phyloP scores from a whole-genome alignment of 1,140 invertebrate genomes.

The Drosophila pallidifrons region DNA sequence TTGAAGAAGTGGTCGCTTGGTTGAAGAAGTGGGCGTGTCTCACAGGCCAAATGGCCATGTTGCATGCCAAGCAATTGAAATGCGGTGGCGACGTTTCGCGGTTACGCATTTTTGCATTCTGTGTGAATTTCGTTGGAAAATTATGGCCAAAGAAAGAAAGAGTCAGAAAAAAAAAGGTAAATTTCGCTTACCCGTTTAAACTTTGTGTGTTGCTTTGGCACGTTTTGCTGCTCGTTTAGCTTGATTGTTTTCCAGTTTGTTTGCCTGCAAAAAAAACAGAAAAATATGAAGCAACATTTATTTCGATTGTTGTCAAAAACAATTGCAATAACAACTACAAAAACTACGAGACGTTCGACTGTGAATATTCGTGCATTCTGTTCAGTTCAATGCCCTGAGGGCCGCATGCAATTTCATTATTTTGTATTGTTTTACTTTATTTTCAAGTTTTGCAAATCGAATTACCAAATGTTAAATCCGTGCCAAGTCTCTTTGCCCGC shows the following conservation, averaged over 20 bases:
- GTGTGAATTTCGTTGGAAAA: slow-evolving; percentile 54
- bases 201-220: slow-evolving; percentile 60
- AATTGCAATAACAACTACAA: slow-evolving; percentile 15
- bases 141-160: background rate
- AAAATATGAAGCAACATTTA: slow-evolving; percentile 55
- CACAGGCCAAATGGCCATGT: slow-evolving; percentile 8
- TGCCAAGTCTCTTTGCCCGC: slow-evolving; percentile 3
- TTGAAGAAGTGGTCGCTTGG: background rate
- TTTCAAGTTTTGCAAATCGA: slow-evolving; percentile 56
- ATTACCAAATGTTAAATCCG: slow-evolving; percentile 69
- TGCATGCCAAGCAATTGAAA: slow-evolving; percentile 51
- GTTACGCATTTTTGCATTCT: slow-evolving; percentile 76
- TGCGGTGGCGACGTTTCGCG: slow-evolving; percentile 17
- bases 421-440: slow-evolving; percentile 4
- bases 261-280: slow-evolving; percentile 29
- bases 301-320: slow-evolving; percentile 49
- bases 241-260: slow-evolving; percentile 22
- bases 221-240: slow-evolving; percentile 41
- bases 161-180: background rate
- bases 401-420: slow-evolving; percentile 50
- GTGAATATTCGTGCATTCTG: slow-evolving; percentile 8
- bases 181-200: slow-evolving; percentile 59
- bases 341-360: background rate
- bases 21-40: slow-evolving; percentile 21
- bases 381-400: slow-evolving; percentile 62